Percentiles rank a stretch among this genome's conserved stretches.
Evolutionary conservation across 2,797 vertebrate genomes (phyloP).

Genomic region (Rhinella marina): DNA sequence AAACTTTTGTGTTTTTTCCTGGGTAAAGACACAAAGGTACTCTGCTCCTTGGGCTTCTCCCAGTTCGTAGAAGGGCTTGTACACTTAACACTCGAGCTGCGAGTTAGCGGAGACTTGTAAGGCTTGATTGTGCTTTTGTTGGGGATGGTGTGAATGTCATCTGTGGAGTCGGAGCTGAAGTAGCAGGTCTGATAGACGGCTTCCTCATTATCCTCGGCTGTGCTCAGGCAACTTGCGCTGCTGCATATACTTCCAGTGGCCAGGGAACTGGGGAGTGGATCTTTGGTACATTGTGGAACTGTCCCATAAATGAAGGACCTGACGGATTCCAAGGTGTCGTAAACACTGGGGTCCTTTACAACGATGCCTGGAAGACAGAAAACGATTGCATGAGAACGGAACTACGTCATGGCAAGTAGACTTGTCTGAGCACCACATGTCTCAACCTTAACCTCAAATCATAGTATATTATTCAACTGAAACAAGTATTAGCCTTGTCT

Average conservation of each 20-base stretch:
- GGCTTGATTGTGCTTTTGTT: conserved; percentile 65
- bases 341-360: conserved; percentile 88
- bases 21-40: conserved; percentile 67
- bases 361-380: conserved; percentile 80
- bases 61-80: conserved; percentile 74
- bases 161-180: conserved; percentile 70
- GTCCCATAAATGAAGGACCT: conserved; percentile 84
- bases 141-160: conserved; percentile 69
- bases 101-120: conserved; percentile 78
- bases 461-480: not conserved
- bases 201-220: conserved; percentile 79
- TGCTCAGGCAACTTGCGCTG: conserved; percentile 77
- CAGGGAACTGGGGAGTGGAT: conserved; percentile 76
- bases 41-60: conserved; percentile 71
- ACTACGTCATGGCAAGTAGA: not conserved
- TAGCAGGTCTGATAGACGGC: conserved; percentile 90
- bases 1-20: conserved; percentile 91
- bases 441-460: not conserved
- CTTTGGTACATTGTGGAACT: conserved; percentile 69
- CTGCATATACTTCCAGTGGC: conserved; percentile 77
- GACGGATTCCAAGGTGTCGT: conserved; percentile 91
- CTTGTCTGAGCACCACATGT: not conserved
- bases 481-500: conserved; percentile 6
- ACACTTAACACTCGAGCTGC: conserved; percentile 85
- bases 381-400: not conserved